Evolutionary conservation across 2,888 invertebrate species (phyloP), one percentile per base, ranked within the genome.

Genomic region (Acleris cristana): DNA sequence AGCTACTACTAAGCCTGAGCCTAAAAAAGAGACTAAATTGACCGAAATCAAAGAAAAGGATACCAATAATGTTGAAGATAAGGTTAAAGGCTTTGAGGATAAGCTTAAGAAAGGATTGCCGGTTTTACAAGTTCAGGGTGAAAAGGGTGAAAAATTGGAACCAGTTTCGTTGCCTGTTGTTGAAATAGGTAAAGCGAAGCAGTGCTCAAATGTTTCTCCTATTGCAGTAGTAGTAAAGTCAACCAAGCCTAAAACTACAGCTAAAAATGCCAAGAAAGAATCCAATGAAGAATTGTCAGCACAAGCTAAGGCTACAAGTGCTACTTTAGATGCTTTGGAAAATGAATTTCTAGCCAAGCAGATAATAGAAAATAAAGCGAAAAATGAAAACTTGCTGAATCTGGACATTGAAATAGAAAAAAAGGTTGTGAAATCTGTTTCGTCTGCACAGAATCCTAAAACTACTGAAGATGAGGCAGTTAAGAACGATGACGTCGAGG

Each of bases 21-120:
- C 89, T 2, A 92, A 87, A 71, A 70, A 79, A 44, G 82, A 92
- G 70, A 56, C 78, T 2, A 83, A 89, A 69, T 81, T 92, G 10
- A 88, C 89, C 16, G 90, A 92, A 74, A 92, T 92, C 30, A 90
- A 90, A 67, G 92, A 92, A 63, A 92, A 86, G 73, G 89, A 90
- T 58, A 54, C 79, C 3, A 85, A 76, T 26, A 52, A 66, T 26
- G 3, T 61, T 40, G 56, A 60, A 21, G 53, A 45, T 34, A 40
- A 44, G n/a, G 30, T 18, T 19, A 73, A 74, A 49, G 72, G 73
- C 45, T 64, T 34, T 56, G 57, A 64, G 26, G 57, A 49, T 30
- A 49, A 51, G 19, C n/a, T 44, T 10, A 40, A 48, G 30, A 64
- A 70, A 57, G 71, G 72, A 56, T 55, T 59, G 44, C 70, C 69